These are phyloP conservation scores for Pseudomyrmex dendroicus DNA, from an alignment of 1,140 invertebrate species.

Conservation along the genomic window DNA sequence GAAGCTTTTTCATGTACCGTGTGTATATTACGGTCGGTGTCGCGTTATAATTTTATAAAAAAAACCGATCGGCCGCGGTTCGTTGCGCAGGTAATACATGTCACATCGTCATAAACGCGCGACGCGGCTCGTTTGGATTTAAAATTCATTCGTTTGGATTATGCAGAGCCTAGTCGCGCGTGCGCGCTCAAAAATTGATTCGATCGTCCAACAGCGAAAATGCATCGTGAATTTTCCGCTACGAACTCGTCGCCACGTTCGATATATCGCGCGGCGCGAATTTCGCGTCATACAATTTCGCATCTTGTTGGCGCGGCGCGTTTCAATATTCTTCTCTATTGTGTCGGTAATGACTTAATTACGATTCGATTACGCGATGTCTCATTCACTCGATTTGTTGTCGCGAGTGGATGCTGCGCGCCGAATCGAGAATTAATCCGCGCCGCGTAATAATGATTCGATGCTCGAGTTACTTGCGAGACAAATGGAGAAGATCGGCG, in stretches of 20 bases:
- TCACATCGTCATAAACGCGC: conserved; percentile 1
- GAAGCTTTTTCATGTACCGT: background rate
- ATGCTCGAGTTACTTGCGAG: conserved; percentile 15
- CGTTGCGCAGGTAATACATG: conserved; percentile 32
- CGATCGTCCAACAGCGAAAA: conserved; percentile 56
- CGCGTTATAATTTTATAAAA: conserved; percentile 60
- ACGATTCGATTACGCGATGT: conserved; percentile 66
- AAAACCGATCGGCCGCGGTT: conserved; percentile 26
- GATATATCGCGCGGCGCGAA: background rate
- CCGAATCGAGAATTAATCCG: conserved; percentile 55
- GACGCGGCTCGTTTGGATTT: conserved; percentile 41
- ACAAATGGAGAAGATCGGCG: background rate
- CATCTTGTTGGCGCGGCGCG: conserved; percentile 37
- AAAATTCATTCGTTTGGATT: conserved; percentile 65
- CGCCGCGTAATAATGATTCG: conserved; percentile 20
- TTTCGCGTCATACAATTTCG: background rate
- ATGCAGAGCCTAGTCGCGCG: conserved; percentile 51
- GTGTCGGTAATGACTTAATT: conserved; percentile 65
- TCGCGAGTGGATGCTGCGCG: conserved; percentile 19
- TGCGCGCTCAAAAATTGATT: conserved; percentile 66
- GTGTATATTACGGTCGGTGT: conserved; percentile 2
- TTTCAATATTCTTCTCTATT: conserved; percentile 53
- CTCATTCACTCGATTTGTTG: conserved; percentile 53
- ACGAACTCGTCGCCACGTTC: background rate
- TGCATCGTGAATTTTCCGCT: conserved; percentile 11